Conservation (phyloP, 2,888 invertebrate genomes). For the Punctoribates punctum region DNA sequence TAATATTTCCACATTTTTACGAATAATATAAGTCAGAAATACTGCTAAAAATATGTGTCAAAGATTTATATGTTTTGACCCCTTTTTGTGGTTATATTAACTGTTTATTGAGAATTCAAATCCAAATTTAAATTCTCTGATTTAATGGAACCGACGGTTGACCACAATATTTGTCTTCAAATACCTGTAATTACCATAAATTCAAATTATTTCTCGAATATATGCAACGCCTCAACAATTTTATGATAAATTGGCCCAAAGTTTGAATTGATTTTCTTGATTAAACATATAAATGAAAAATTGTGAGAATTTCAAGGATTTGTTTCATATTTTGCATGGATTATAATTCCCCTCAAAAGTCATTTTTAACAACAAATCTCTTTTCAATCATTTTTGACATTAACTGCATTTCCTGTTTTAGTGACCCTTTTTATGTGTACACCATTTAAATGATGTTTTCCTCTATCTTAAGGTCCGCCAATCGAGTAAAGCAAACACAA, state of each 20-base stretch:
- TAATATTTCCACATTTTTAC: background rate
- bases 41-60: background rate
- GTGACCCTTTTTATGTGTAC: constrained; percentile 6
- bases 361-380: too few relatives aligned
- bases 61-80: constrained; percentile 11
- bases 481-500: constrained; percentile 86
- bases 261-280: background rate
- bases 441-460: constrained; percentile 30
- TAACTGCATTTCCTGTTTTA: too few relatives aligned
- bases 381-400: too few relatives aligned
- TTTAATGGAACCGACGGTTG: too few relatives aligned
- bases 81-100: background rate
- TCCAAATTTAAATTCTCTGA: background rate
- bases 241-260: background rate
- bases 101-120: background rate
- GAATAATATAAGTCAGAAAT: background rate
- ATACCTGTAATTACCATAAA: background rate
- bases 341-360: too few relatives aligned
- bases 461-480: constrained; percentile 64
- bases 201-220: background rate
- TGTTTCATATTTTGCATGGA: too few relatives aligned
- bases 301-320: too few relatives aligned
- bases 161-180: too few relatives aligned
- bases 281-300: too few relatives aligned
- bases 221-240: background rate